Evolutionary conservation across 2,888 invertebrate species (phyloP).

Genomic region (Oscheius sp.): DNA sequence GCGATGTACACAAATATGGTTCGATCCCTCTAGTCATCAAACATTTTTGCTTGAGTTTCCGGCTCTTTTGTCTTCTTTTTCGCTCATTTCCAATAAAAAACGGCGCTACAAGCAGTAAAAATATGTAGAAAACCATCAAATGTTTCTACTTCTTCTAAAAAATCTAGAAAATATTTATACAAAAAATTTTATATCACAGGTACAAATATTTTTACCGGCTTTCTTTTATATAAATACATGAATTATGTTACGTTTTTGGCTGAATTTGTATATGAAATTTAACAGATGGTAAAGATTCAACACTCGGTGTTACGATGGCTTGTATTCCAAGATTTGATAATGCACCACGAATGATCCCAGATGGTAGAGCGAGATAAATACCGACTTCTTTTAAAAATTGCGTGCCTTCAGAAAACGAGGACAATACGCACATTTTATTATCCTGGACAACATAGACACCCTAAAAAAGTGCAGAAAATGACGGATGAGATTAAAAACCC

Average conservation of each 20-base stretch:
- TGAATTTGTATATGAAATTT: constrained; percentile 71
- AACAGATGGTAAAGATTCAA: constrained; percentile 68
- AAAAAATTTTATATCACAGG: constrained; percentile 1
- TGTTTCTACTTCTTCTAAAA: no score
- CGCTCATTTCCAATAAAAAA: no score
- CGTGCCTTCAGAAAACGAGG: constrained; percentile 86
- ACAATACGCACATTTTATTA: constrained; percentile 90
- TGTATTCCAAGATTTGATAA: constrained; percentile 87
- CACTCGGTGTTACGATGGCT: constrained; percentile 87
- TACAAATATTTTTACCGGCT: neutral
- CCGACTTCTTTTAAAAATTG: constrained; percentile 84
- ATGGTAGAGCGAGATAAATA: constrained; percentile 86
- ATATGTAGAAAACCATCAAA: no score
- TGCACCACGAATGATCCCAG: constrained; percentile 93
- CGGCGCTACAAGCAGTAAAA: no score
- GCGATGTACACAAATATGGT: no score
- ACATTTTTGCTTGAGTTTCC: no score
- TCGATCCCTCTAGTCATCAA: no score
- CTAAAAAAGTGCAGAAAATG: constrained; percentile 74
- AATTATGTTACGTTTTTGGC: constrained; percentile 36
- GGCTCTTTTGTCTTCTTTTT: no score
- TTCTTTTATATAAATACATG: neutral
- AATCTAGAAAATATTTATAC: neutral
- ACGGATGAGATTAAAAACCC: no score
- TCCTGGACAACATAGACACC: constrained; percentile 98